These are phyloP conservation scores for Echinometra lucunter DNA, from an alignment of 53 echinoderm and acorn worm species.

Conservation along the genomic window DNA sequence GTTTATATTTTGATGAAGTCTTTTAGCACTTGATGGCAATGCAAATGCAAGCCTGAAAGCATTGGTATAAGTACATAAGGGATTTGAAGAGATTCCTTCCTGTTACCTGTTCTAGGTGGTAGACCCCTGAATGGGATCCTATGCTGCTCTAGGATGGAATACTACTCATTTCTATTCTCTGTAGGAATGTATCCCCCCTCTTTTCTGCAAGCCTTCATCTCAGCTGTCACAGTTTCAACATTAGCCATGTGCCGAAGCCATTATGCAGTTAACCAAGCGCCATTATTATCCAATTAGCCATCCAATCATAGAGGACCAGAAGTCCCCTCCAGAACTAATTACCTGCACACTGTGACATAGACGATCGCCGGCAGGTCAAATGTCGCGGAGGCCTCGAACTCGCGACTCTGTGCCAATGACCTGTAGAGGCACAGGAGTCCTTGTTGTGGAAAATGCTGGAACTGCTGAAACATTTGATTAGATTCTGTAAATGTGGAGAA, in stretches of 20 bases:
- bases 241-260: slow-evolving; percentile 44
- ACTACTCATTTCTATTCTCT: background rate
- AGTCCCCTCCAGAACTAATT: slow-evolving; percentile 52
- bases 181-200: background rate
- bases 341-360: slow-evolving; percentile 44
- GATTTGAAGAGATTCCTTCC: background rate
- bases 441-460: background rate
- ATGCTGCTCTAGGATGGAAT: background rate
- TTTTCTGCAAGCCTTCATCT: background rate
- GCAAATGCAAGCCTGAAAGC: background rate
- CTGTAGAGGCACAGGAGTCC: background rate
- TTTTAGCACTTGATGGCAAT: background rate
- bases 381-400: slow-evolving; percentile 10
- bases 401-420: slow-evolving; percentile 24
- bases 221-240: slow-evolving; percentile 45
- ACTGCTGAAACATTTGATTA: background rate
- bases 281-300: slow-evolving; percentile 47
- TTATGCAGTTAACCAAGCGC: slow-evolving; percentile 27
- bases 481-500: too few species aligned
- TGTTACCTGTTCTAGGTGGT: too few species aligned
- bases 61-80: background rate
- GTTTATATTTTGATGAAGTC: background rate
- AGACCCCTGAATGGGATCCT: too few species aligned
- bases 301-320: background rate
- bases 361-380: slow-evolving; percentile 41